These are phyloP conservation scores for Campylomormyrus numenius DNA, from an alignment of 2,113 vertebrate genomes.

Conservation along the genomic window DNA sequence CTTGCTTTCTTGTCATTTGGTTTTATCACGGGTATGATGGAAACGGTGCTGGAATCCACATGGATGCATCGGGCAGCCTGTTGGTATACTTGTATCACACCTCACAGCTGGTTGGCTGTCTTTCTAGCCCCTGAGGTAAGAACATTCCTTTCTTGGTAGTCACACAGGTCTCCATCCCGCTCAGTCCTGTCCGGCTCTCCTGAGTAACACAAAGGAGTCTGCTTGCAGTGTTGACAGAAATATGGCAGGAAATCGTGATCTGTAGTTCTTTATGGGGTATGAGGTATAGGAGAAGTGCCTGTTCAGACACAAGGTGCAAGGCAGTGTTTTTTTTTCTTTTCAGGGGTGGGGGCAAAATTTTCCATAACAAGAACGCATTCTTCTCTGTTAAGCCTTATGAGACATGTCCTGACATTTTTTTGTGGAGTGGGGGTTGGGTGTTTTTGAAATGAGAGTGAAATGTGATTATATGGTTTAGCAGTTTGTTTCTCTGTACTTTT, in stretches of 20 bases:
- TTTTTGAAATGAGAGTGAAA: slow-evolving; percentile 19
- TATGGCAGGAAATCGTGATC: slow-evolving; percentile 34
- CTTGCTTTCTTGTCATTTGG: neutral
- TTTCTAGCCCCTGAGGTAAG: slow-evolving; percentile 53
- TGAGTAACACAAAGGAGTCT: slow-evolving; percentile 36
- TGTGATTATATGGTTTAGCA: slow-evolving; percentile 10
- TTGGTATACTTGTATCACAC: slow-evolving; percentile 5
- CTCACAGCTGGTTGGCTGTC: slow-evolving; percentile 42
- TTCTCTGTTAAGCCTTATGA: slow-evolving; percentile 38
- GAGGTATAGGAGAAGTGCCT: neutral
- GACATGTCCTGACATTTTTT: slow-evolving; percentile 34
- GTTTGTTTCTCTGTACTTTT: neutral
- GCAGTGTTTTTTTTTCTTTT: neutral
- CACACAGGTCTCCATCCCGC: slow-evolving; percentile 49
- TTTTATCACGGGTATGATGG: neutral
- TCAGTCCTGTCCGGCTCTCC: slow-evolving; percentile 37
- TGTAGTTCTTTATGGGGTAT: neutral
- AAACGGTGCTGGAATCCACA: neutral
- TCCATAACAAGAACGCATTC: slow-evolving; percentile 45
- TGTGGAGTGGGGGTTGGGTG: neutral
- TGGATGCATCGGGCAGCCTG: neutral
- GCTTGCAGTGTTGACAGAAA: slow-evolving; percentile 40
- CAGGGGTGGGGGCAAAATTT: slow-evolving; percentile 38
- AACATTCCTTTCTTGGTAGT: slow-evolving; percentile 50
- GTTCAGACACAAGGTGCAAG: neutral